Base-by-base conservation (phyloP, 2,113 vertebrate genomes). In the Promerops cafer region DNA sequence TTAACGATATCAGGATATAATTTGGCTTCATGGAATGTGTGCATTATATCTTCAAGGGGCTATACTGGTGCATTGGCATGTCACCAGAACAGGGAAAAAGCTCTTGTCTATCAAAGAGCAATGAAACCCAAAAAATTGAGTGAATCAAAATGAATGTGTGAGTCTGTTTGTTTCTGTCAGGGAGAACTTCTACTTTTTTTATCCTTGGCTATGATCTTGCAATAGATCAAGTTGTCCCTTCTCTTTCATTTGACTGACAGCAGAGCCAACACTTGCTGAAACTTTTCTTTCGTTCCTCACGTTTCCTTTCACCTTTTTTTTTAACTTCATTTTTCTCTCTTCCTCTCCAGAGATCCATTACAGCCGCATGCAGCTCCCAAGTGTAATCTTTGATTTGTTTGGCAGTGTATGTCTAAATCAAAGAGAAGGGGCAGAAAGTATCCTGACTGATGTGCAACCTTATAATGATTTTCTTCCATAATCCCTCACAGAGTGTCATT, bases 361-460 rank as follows among this genome's bases (percentile, higher is more conserved):
- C 33, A 77, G 59, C 35, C 90, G 50, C 33, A 37, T 63, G 60
- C 47, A 81, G 39, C 45, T 93, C 90, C 82, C 87, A 93, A 88
- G 75, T 66, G 85, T 54, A 94, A 85, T 65, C 87, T 93, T 74
- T 94, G 88, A 91, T 96, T 93, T 96, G 68, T 88, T 95, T 83
- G 54, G 59, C 79, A 81, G 50, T 33, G 24, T 90, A 90, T 75
- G 47, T 93, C 85, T 95, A 89, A 95, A 91, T 93, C 84, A 93
- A 96, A 94, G n/a, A 69, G 57, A 94, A 76, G 54, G 81, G 71
- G 39, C 45, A 93, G 74, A 85, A 93, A 86, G 50, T 77, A 61
- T 40, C 42, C 27, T 66, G 57, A 44, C 63, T 96, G 91, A 96
- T 56, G 47, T 85, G 53, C 44, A 95, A 80, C 87, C 66, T 96